Base-by-base conservation (phyloP, 2,888 invertebrate species). In the Dione juno region DNA sequence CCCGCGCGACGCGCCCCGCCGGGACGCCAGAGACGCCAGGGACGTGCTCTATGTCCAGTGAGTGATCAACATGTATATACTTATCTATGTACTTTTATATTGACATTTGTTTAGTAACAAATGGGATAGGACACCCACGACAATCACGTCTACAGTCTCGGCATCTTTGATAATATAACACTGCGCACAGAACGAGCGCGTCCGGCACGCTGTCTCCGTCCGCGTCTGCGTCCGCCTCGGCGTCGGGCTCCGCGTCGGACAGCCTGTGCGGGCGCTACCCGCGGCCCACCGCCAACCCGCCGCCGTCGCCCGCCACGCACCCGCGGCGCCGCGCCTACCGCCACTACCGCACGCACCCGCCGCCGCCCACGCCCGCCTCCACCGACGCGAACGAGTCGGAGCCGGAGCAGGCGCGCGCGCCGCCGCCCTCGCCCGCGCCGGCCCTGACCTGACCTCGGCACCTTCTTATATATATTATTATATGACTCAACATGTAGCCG, bases 321-420 rank as follows among this genome's bases (percentile, higher is more conserved):
- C 14, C 97, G 96, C 91, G 95, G 16, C 95, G 96, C 67, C 94
- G 96, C 71, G 95, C 97, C 1, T 96, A 96, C 87, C 94, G 96
- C 37, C 96, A 97, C 87, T 96, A 97, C 86, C 88, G 95, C 76
- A 96, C 96, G 96, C 89, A 96, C 0, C 98, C 98, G 9, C 98
- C 98, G 37, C 98, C 98, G 13, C 98, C 98, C 28, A 98, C 98
- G 0, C 98, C 98, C 83, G 97, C 97, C 77, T 98, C 98, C 45
- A 98, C 98, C 78, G 97, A 98, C 76, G 98, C 98, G 81, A 97
- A 98, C 85, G 97, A 97, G 87, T 97, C 97, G 35, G 97, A 97
- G 84, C 83, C 94, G 79, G 85, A 95, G 96, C 76, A 97, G 95
- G 71, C 97, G 95, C 64, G 97, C 96, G 86, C 97, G 45, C 98